Evolutionary conservation across 2,797 vertebrate genomes (phyloP), one percentile per base, ranked within the genome.

Genomic region (Borostomias antarcticus): DNA sequence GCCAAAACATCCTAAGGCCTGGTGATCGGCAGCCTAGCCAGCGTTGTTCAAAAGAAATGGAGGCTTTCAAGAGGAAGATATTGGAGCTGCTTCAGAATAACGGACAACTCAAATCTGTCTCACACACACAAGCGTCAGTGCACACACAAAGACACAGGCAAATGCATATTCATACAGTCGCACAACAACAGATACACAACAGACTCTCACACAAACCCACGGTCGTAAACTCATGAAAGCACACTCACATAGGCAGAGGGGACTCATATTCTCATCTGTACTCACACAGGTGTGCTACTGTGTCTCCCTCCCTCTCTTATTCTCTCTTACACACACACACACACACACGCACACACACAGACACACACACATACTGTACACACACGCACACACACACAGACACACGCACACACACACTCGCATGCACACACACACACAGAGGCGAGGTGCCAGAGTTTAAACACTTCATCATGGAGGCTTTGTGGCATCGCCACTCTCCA

Each of bases 51-150:
- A 63, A 78, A 73, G 48, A 32, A 69, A 57, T 51, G 53, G 29
- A 64, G 13, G 62, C 79, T 78, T 74, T 77, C 65, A 76, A 64
- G 68, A 64, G 52, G 60, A 33, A 32, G 25, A 57, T 33, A 69
- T 78, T 66, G 73, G 43, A 75, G 37, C 43, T 32, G 2, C 56
- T 58, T 28, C n/a, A n/a, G n/a, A n/a, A n/a, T n/a, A n/a, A n/a
- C n/a, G n/a, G n/a, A n/a, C n/a, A n/a, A n/a, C n/a, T 32, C 2
- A 3, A n/a, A 25, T 15, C 11, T 1, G 26, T 54, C 5, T 28
- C 6, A 6, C 51, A 8, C 1, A 1, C 1, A 26, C 25, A 21
- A 52, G 25, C 28, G 25, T 8, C 8, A 19, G 47, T 9, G n/a
- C 25, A 52, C n/a, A n/a, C n/a, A n/a, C n/a, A n/a, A n/a, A n/a